Conservation (phyloP, 2,888 invertebrate species). For the Athetis lepigone region DNA sequence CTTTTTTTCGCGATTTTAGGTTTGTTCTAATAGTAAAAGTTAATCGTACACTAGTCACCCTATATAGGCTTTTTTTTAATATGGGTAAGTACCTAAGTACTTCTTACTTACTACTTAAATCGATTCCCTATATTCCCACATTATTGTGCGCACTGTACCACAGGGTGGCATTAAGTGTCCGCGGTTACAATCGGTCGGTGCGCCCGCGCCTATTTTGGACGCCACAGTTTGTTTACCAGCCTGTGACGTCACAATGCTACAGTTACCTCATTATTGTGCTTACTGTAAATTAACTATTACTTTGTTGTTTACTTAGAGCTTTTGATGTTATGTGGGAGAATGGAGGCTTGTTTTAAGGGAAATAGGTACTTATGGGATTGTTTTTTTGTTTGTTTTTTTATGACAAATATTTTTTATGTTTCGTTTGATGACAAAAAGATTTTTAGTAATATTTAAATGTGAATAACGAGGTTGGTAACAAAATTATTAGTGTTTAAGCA, state of each 20-base stretch:
- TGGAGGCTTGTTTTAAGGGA: neutral
- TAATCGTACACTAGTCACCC: no score
- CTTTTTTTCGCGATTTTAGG: no score
- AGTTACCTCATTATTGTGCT: slow-evolving; percentile 74
- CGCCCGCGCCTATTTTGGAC: slow-evolving; percentile 79
- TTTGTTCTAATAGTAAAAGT: no score
- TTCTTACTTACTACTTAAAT: no score
- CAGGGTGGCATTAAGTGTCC: slow-evolving; percentile 63
- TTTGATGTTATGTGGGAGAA: slow-evolving; percentile 21
- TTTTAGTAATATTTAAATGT: no score
- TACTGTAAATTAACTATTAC: slow-evolving; percentile 68
- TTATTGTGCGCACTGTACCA: slow-evolving; percentile 53
- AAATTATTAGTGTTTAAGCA: no score
- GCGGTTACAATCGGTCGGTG: slow-evolving; percentile 66
- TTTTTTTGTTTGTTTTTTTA: neutral
- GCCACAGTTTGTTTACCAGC: slow-evolving; percentile 74
- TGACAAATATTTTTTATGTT: no score
- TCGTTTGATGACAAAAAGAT: no score
- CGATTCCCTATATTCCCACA: neutral
- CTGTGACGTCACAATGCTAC: slow-evolving; percentile 79
- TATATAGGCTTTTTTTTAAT: no score
- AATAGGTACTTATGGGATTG: neutral
- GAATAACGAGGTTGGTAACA: no score
- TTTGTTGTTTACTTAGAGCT: slow-evolving; percentile 43
- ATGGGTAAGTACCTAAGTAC: no score